Base-by-base conservation (phyloP, 2,113 vertebrate species). In the Apaloderma vittatum region DNA sequence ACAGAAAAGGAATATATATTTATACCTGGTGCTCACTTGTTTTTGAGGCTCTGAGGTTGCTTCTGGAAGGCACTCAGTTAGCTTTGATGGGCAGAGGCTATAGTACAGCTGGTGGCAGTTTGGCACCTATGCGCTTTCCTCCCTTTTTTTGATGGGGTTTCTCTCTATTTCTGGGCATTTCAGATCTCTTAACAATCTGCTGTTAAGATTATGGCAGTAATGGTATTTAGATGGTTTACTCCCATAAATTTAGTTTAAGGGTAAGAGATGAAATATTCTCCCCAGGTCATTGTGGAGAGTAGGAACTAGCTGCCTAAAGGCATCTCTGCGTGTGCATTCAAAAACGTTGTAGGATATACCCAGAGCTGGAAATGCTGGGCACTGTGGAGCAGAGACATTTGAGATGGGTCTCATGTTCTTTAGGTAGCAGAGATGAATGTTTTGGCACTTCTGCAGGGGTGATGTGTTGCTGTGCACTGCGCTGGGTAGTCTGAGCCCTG, bases 361-460 rank as follows among this genome's bases (percentile, higher is more conserved):
- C 57, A 27, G 83, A 40, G 54, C 45, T 61, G 72, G 58, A 36
- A 46, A 27, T 18, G 17, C 49, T 70, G 73, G 10, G 20, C 14
- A 49, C 6, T 1, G 5, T 1, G 46, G 49, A 81, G 43, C 66
- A 52, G 80, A 34, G 73, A 11, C 0, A 0, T 62, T 40, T 15
- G 70, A 49, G 77, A 27, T 9, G 18, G 29, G 13, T 62, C 30
- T 74, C 7, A 0, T 0, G 3, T 36, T 74, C 36, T 34, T 43
- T 6, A 9, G 40, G 68, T 4, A 29, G 15, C 88, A 58, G 8
- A 7, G 76, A 11, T 13, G n/a, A 58, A n/a, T 3, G 46, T 45
- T 70, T n/a, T 2, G 4, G n/a, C n/a, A 9, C 12, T 24, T 54
- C 13, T 21, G 8, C 1, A 5, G 57, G 61, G 58, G n/a, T 0